Evolutionary conservation across 1,140 invertebrate genomes (phyloP).

Genomic region (Oryzaephilus surinamensis): DNA sequence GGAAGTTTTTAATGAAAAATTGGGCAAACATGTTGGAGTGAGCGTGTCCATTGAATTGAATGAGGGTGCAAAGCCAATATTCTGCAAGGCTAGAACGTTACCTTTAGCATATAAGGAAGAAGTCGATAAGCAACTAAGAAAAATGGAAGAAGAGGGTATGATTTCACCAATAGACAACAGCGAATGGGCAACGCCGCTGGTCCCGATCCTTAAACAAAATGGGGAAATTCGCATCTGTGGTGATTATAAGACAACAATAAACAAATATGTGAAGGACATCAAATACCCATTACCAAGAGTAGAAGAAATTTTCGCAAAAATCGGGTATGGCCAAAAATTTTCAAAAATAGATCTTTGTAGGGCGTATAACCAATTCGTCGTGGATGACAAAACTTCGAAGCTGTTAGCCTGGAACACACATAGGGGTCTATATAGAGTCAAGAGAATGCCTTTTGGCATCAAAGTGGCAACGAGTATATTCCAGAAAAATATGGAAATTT

Average conservation of each 20-base stretch:
- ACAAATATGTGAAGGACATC: constrained; percentile 18
- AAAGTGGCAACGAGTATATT: constrained; percentile 27
- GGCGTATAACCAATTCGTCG: constrained; percentile 13
- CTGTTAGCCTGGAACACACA: constrained; percentile 15
- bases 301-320: constrained; percentile 30
- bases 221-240: constrained; percentile 31
- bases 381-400: constrained; percentile 10
- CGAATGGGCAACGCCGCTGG: constrained; percentile 35
- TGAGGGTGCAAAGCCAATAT: too few relatives aligned
- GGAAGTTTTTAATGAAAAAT: too few relatives aligned
- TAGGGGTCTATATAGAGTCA: constrained; percentile 25
- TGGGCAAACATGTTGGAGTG: too few relatives aligned
- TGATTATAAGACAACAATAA: constrained; percentile 33
- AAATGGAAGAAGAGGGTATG: constrained; percentile 1
- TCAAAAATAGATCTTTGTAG: constrained; percentile 14
- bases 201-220: constrained; percentile 33
- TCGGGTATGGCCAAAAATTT: constrained; percentile 18
- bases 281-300: constrained; percentile 28
- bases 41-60: too few relatives aligned
- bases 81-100: too few relatives aligned
- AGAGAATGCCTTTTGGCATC: constrained; percentile 31
- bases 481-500: constrained; percentile 19
- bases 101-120: too few relatives aligned
- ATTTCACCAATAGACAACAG: constrained; percentile 1
- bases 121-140: too few relatives aligned